Percentiles rank a stretch among this genome's conserved stretches.
Evolutionary conservation across 2,888 invertebrate genomes (phyloP).

Genomic region (Calephelis perditalis): DNA sequence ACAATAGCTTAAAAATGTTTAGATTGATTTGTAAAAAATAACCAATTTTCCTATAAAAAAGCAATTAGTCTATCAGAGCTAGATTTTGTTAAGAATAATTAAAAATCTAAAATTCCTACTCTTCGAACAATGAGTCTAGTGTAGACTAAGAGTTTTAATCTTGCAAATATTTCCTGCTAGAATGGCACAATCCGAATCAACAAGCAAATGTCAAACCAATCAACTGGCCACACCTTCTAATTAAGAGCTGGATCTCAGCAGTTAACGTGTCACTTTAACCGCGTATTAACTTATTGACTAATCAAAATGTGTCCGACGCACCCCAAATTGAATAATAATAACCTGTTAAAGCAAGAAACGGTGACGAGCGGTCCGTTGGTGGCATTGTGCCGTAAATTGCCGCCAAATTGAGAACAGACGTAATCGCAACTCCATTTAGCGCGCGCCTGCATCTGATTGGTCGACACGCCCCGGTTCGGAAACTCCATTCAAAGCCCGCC

Average conservation of each 20-base stretch:
- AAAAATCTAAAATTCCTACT: no score
- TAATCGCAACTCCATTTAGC: slow-evolving; percentile 64
- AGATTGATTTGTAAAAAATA: no score
- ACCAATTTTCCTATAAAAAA: no score
- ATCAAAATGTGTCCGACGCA: slow-evolving; percentile 68
- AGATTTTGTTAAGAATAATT: no score
- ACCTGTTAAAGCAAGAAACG: slow-evolving; percentile 56
- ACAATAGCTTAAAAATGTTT: no score
- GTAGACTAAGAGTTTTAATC: not conserved
- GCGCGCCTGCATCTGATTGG: slow-evolving; percentile 70
- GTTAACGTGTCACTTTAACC: slow-evolving; percentile 46
- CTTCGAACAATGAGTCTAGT: no score
- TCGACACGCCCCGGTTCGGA: slow-evolving; percentile 52
- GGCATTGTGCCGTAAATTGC: slow-evolving; percentile 71
- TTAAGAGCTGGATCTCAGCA: slow-evolving; percentile 31
- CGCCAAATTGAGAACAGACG: slow-evolving; percentile 60
- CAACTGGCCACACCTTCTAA: slow-evolving; percentile 31
- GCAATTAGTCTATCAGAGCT: no score
- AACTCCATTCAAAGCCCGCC: slow-evolving; percentile 43
- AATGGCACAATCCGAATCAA: not conserved
- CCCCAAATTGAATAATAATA: slow-evolving; percentile 72
- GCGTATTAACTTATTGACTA: slow-evolving; percentile 61
- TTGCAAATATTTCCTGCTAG: not conserved
- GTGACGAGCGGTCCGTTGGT: slow-evolving; percentile 37
- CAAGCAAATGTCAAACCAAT: slow-evolving; percentile 4